Percentiles rank a stretch among this genome's conserved stretches.
These are phyloP conservation scores for Pterophyllum scalare DNA, from an alignment of 2,113 vertebrate species.

Conservation along the genomic window DNA sequence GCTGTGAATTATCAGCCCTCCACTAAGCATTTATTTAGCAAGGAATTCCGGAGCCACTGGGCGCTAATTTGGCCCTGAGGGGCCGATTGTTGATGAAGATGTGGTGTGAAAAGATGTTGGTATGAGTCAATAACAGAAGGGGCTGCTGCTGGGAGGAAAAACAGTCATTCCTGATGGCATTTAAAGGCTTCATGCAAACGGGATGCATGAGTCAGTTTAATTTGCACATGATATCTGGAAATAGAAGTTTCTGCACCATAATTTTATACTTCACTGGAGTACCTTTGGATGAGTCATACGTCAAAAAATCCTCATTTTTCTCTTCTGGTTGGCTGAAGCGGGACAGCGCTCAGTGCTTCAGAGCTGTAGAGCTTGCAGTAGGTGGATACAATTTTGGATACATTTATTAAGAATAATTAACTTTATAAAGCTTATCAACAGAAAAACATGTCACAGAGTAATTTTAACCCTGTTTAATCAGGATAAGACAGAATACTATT, in stretches of 20 bases:
- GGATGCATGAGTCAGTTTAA: background rate
- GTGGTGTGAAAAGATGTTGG: conserved; percentile 46
- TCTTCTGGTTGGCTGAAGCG: background rate
- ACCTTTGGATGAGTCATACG: background rate
- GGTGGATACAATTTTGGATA: background rate
- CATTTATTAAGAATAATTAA: background rate
- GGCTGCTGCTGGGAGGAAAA: background rate
- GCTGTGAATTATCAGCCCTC: conserved; percentile 16
- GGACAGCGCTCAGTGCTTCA: too few relatives aligned
- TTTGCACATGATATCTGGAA: background rate
- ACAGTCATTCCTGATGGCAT: background rate
- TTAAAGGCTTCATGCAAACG: conserved; percentile 3
- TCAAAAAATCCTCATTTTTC: background rate
- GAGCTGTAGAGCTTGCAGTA: background rate
- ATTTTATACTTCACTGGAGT: background rate
- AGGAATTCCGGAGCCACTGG: background rate
- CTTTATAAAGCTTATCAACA: background rate
- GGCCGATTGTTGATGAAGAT: conserved; percentile 40
- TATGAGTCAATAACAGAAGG: conserved; percentile 13
- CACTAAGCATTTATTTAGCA: conserved; percentile 23
- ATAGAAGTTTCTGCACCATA: background rate
- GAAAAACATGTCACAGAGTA: background rate
- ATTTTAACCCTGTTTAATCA: background rate
- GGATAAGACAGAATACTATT: background rate
- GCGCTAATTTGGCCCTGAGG: conserved; percentile 37